A percentile compares a stretch with the other conserved stretches of the same genome.
Conservation (phyloP, 1,140 invertebrate species). For the Vanessa atalanta region DNA sequence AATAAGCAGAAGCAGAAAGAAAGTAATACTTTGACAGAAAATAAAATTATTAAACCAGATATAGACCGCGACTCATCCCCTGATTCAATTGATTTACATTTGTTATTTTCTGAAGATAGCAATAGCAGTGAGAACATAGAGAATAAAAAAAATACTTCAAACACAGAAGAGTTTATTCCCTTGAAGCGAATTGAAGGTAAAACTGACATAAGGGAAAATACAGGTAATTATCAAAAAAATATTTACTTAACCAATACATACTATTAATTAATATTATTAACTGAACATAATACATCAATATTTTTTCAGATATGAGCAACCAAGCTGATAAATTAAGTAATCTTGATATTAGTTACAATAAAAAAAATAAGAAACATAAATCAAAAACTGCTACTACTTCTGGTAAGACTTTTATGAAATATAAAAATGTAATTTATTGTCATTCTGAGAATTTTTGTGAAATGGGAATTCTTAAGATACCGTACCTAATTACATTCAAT, state of each 20-base stretch:
- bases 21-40: conserved; percentile 14
- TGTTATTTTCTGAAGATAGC: conserved; percentile 69
- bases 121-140: conserved; percentile 47
- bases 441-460: too few relatives aligned
- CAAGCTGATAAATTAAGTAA: too few relatives aligned
- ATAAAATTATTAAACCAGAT: conserved; percentile 9
- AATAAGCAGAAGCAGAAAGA: conserved; percentile 11
- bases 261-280: background rate
- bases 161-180: conserved; percentile 26
- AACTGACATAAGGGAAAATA: conserved; percentile 53
- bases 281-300: background rate
- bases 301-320: too few relatives aligned
- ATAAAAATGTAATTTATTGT: too few relatives aligned
- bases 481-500: too few relatives aligned
- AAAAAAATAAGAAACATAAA: too few relatives aligned
- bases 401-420: too few relatives aligned
- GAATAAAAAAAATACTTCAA: conserved; percentile 46
- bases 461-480: too few relatives aligned
- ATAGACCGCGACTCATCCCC: conserved; percentile 50
- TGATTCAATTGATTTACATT: conserved; percentile 61
- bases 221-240: conserved; percentile 43
- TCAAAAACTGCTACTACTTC: too few relatives aligned
- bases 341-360: too few relatives aligned
- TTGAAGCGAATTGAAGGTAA: conserved; percentile 35
- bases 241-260: too few relatives aligned